Base-by-base conservation (phyloP, 2,888 invertebrate genomes). In the Tipula vernalis region DNA sequence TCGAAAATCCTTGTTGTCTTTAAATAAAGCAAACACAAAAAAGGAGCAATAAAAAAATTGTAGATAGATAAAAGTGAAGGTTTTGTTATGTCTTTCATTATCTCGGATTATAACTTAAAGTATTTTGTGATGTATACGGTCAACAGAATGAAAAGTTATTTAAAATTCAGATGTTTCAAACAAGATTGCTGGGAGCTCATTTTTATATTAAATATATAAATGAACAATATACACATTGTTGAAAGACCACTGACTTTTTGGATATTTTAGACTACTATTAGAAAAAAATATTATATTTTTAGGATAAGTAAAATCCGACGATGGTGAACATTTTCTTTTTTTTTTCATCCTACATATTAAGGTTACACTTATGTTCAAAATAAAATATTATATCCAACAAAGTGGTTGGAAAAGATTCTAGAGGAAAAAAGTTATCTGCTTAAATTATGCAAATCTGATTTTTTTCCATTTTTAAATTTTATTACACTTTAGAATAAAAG, bases 1-100 rank as follows among this genome's bases (percentile, higher is more conserved):
- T 71, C 71, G 71, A 71, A 71, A 71, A 71, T 71, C 71, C 71
- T 71, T 71, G 71, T 71, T 71, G 71, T 71, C 71, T 71, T 71
- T 71, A 71, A 71, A 71, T 71, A 71, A 28, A 71, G 71, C 71
- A 71, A 71, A 71, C 28, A 18, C 5, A 28, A 71, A 71, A 71
- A 71, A 71, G 39, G 28, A 71, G 71, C 71, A 71, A 71, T 71
- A 71, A 71, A 44, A 71, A 71, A 71, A 28, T 28, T 71, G 28
- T 71, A 28, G 18, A 71, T 18, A 71, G 28, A 71, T 71, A 71
- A 71, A 71, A 71, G 71, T 71, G 71, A 71, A 71, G 71, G 71
- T 71, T 71, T 10, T 71, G 71, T 71, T 71, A 71, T 71, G 71
- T 71, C 71, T 71, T 71, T 71, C 28, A 71, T 71, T 71, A 71